phyloP scores from a whole-genome alignment of 2,797 vertebrate genomes.

The Bovichtus variegatus region DNA sequence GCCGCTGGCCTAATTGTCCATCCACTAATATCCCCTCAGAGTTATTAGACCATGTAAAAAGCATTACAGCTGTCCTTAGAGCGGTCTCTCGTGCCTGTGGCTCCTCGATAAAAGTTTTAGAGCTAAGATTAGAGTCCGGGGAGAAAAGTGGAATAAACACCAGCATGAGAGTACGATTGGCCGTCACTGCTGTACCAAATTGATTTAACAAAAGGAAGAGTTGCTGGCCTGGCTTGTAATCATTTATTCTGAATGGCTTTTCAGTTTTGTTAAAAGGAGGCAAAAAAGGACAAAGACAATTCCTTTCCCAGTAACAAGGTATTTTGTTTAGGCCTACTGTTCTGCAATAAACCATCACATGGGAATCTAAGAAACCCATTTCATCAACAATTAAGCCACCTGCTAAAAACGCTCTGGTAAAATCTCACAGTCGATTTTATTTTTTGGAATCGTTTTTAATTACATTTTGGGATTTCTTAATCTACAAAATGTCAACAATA shows the following conservation, averaged over 20 bases:
- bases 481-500: not conserved
- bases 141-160: slow-evolving; percentile 37
- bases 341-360: slow-evolving; percentile 18
- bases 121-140: slow-evolving; percentile 30
- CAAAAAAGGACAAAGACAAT: slow-evolving; percentile 20
- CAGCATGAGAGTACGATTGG: slow-evolving; percentile 7
- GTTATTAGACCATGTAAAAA: slow-evolving; percentile 68
- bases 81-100: slow-evolving; percentile 30
- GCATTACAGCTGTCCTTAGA: slow-evolving; percentile 51
- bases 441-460: not conserved
- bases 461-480: not conserved
- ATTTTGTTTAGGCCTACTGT: slow-evolving; percentile 27
- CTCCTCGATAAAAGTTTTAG: slow-evolving; percentile 49
- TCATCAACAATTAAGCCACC: slow-evolving; percentile 2
- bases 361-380: slow-evolving; percentile 34
- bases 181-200: slow-evolving; percentile 35
- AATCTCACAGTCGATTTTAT: slow-evolving; percentile 19
- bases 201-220: slow-evolving; percentile 49
- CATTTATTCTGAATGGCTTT: slow-evolving; percentile 42
- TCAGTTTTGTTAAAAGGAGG: slow-evolving; percentile 34
- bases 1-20: slow-evolving; percentile 67
- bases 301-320: slow-evolving; percentile 14
- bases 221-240: slow-evolving; percentile 25
- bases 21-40: slow-evolving; percentile 56
- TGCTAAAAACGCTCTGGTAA: not conserved